These are phyloP conservation scores for Rhadinocentrus ornatus DNA, from an alignment of 2,797 vertebrate species.

Conservation along the genomic window DNA sequence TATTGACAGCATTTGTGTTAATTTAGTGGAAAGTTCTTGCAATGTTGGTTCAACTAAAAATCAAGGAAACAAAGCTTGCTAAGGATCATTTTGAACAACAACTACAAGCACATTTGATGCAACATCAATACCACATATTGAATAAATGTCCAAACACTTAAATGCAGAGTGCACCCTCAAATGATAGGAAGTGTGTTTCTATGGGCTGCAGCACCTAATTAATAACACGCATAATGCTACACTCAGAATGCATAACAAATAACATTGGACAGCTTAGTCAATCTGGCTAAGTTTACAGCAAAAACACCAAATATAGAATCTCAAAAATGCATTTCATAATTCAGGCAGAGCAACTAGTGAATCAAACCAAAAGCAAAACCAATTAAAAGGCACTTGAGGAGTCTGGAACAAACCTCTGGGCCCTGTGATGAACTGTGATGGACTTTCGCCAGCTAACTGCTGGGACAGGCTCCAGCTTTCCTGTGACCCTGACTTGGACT, in stretches of 20 bases:
- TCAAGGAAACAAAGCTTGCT: background rate
- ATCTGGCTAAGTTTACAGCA: background rate
- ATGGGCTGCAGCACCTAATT: slow-evolving; percentile 11
- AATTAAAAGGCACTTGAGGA: too few species aligned
- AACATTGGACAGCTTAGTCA: slow-evolving; percentile 15
- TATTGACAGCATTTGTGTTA: too few species aligned
- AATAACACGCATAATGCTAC: background rate
- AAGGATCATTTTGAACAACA: background rate
- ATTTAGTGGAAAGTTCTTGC: background rate
- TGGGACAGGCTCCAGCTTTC: too few species aligned
- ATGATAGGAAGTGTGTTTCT: slow-evolving; percentile 29
- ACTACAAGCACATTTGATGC: background rate
- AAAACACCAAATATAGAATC: background rate
- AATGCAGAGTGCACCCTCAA: slow-evolving; percentile 24
- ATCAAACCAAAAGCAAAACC: too few species aligned
- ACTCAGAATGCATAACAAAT: slow-evolving; percentile 16
- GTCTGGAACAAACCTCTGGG: too few species aligned
- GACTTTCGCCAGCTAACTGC: too few species aligned
- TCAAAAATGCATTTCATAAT: background rate
- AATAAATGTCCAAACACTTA: slow-evolving; percentile 14
- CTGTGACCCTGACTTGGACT: too few species aligned
- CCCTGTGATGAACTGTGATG: too few species aligned
- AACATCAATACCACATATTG: background rate
- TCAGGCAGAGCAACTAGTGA: background rate
- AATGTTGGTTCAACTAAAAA: background rate